Conservation (phyloP, 2,113 vertebrate genomes). For the Girardinichthys multiradiatus region DNA sequence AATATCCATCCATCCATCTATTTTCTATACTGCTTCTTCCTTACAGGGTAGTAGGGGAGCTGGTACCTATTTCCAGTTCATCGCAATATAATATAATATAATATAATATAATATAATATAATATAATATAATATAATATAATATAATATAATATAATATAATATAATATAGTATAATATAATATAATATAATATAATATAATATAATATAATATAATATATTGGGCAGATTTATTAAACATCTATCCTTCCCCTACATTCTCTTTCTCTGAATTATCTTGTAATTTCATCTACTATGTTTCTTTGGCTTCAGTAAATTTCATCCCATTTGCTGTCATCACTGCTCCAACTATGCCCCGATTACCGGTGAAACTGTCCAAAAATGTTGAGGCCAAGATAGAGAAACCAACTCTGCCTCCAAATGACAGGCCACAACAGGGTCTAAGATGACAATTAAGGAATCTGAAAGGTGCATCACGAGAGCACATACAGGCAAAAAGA, state of each 20-base stretch:
- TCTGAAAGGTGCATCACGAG: conserved; percentile 21
- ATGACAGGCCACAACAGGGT: conserved; percentile 29
- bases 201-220: not conserved
- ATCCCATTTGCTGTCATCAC: conserved; percentile 44
- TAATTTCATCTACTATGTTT: conserved; percentile 5
- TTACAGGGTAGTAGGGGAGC: too few species aligned
- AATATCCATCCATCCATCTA: too few species aligned
- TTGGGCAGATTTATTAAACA: not conserved
- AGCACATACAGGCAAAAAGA: not conserved
- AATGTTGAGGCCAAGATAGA: conserved; percentile 25
- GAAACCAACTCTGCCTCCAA: conserved; percentile 27
- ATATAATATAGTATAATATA: not conserved
- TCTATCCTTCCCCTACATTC: not conserved
- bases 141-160: too few species aligned
- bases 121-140: too few species aligned
- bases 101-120: too few species aligned
- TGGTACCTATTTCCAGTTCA: too few species aligned
- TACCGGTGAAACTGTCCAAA: conserved; percentile 56
- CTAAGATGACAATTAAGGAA: conserved; percentile 21
- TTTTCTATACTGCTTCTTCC: too few species aligned
- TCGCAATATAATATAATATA: too few species aligned
- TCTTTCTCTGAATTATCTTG: conserved; percentile 14
- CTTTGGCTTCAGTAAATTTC: conserved; percentile 29
- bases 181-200: not conserved
- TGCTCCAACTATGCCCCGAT: conserved; percentile 50